phyloP scores from a whole-genome alignment of 2,888 invertebrate species.

The Parnassius glacialis region DNA sequence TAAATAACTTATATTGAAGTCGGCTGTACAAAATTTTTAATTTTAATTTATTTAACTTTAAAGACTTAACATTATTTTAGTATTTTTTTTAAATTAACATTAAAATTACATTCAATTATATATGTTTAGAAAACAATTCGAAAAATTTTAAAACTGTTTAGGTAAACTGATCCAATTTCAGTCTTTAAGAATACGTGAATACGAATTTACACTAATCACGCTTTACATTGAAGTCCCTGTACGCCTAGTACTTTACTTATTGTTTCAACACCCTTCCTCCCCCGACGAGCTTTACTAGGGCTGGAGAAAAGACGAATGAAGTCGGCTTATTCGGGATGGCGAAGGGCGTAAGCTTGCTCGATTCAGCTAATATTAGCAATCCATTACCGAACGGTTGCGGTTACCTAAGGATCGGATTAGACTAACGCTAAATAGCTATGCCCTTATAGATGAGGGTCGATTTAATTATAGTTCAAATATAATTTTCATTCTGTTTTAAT shows the following conservation, averaged over 20 bases:
- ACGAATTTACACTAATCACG: conserved; percentile 20
- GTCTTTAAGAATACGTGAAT: not conserved
- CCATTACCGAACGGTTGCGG: conserved; percentile 54
- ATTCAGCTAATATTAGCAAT: conserved; percentile 79
- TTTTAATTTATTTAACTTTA: too few relatives aligned
- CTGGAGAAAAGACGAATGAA: conserved; percentile 72
- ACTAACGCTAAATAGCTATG: conserved; percentile 5
- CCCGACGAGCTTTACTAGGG: conserved; percentile 30
- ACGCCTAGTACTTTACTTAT: conserved; percentile 30
- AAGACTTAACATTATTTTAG: too few relatives aligned
- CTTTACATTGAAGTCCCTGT: conserved; percentile 19
- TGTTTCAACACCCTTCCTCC: conserved; percentile 32
- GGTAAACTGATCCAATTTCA: conserved; percentile 12
- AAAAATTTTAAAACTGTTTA: not conserved
- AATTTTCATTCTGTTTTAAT: too few relatives aligned
- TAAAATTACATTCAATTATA: not conserved
- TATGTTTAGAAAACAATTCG: not conserved
- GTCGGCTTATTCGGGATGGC: conserved; percentile 54
- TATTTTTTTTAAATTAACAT: too few relatives aligned
- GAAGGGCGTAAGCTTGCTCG: conserved; percentile 54
- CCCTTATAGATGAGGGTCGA: not conserved
- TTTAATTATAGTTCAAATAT: conserved; percentile 6
- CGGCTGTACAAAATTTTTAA: too few relatives aligned
- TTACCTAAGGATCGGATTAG: conserved; percentile 6
- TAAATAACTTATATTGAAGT: too few relatives aligned